A percentile compares a stretch with the other conserved stretches of the same genome.
phyloP scores from a whole-genome alignment of 2,113 vertebrate species.

The Fukomys damarensis region DNA sequence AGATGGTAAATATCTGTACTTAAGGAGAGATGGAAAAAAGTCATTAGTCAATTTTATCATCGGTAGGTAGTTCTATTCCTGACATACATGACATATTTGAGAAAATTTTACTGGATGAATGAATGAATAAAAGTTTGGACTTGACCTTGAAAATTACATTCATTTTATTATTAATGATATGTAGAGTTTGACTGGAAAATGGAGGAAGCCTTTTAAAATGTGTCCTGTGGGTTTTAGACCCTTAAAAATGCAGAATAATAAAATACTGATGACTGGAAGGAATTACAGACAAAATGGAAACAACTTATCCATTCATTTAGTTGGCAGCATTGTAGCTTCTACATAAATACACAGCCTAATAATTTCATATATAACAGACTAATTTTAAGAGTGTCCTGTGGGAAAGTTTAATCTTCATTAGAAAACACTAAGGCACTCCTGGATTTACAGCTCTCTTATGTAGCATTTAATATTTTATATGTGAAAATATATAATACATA shows the following conservation, averaged over 20 bases:
- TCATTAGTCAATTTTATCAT: constrained; percentile 45
- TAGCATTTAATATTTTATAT: constrained; percentile 32
- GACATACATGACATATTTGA: neutral
- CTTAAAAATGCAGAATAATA: constrained; percentile 50
- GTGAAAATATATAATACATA: constrained; percentile 40
- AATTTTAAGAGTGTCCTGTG: constrained; percentile 55
- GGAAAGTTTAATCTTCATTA: constrained; percentile 64
- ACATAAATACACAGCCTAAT: neutral
- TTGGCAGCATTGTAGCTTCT: neutral
- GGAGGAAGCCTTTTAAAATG: constrained; percentile 42
- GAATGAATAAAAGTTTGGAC: neutral
- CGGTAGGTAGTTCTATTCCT: neutral
- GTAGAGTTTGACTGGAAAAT: constrained; percentile 6
- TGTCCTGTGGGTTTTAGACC: neutral
- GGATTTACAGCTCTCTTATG: constrained; percentile 43
- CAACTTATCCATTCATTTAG: constrained; percentile 37
- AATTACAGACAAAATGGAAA: constrained; percentile 43
- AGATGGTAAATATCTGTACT: neutral
- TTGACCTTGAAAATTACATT: constrained; percentile 4
- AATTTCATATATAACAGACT: constrained; percentile 47
- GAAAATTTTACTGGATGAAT: neutral
- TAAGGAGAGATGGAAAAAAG: neutral
- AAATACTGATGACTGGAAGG: constrained; percentile 13
- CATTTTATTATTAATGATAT: constrained; percentile 24
- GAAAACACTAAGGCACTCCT: constrained; percentile 43